phyloP scores from a whole-genome alignment of 2,888 invertebrate genomes.

The Eustalomyia histrio region DNA sequence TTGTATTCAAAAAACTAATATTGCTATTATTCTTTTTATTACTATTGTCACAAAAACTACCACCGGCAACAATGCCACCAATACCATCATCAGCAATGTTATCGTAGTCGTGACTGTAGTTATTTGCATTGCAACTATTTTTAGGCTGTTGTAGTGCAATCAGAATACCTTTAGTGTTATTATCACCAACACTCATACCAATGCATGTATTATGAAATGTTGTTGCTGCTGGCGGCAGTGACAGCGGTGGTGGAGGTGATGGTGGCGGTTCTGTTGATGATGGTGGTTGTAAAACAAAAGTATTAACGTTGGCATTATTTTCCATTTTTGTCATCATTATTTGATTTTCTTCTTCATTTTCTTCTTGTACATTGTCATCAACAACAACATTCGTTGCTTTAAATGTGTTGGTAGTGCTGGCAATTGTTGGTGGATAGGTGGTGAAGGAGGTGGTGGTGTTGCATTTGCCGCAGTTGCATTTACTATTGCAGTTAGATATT shows the following conservation, averaged over 20 bases:
- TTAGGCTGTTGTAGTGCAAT: slow-evolving; percentile 1
- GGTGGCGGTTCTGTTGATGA: slow-evolving; percentile 6
- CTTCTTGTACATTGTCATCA: slow-evolving; percentile 30
- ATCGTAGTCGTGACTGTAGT: slow-evolving; percentile 28
- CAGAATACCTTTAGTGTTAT: slow-evolving; percentile 37
- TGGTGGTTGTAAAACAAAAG: slow-evolving; percentile 22
- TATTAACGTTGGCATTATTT: slow-evolving; percentile 57
- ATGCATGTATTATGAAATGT: slow-evolving; percentile 31
- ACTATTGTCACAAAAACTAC: slow-evolving; percentile 43
- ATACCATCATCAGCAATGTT: slow-evolving; percentile 16
- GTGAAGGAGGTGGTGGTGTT: slow-evolving; percentile 1
- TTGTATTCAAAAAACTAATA: slow-evolving; percentile 48
- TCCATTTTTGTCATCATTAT: slow-evolving; percentile 53
- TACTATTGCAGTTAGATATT: slow-evolving; percentile 34
- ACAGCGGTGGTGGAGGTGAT: not conserved
- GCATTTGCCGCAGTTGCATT: slow-evolving; percentile 30
- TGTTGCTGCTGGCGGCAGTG: slow-evolving; percentile 11
- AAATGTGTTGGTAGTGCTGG: slow-evolving; percentile 9
- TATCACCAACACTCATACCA: slow-evolving; percentile 3
- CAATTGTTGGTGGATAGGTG: not conserved
- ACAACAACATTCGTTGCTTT: slow-evolving; percentile 30
- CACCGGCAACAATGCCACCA: slow-evolving; percentile 33
- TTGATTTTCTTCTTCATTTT: not conserved
- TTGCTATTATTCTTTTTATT: slow-evolving; percentile 62
- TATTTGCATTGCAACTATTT: slow-evolving; percentile 30